Base-by-base conservation (phyloP, 2,888 invertebrate genomes). In the Busseola fusca region DNA sequence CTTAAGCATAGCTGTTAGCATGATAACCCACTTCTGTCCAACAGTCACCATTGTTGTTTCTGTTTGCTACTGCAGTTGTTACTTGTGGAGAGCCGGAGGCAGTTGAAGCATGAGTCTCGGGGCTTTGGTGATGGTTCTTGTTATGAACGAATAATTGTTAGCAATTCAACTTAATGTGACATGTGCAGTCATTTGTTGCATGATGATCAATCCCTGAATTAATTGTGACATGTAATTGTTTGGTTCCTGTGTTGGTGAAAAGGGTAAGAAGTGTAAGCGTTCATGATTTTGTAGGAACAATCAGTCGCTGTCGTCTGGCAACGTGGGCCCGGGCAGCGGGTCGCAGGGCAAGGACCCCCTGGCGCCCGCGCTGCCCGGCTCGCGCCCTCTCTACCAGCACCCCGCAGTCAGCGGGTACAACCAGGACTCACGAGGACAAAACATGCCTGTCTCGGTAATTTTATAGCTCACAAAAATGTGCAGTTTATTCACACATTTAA, bases 1-100 rank as follows among this genome's bases (percentile, higher is more conserved):
- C 86, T 97, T 97, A 91, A 98, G 66, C 98, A 93, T 97, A 98
- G 90, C 98, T 98, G 96, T 84, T 84, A 89, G 90, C 90, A 90
- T 91, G 90, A 84, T 82, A 77, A 72, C 78, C 81, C 77, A 77
- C 69, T 78, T 78, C 62, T 73, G 74, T 72, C 70, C 64, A 74
- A 72, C 69, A 67, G 72, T 63, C 67, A 69, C 67, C 72, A 60
- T 68, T 74, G 60, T 76, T 63, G 70, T 80, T 74, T 77, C 74
- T 74, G 68, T 78, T 66, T 66, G 75, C 78, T 80, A 74, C 79
- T 74, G 72, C 73, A 79, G 70, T 67, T 64, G 57, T 72, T 71
- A 72, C 68, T 72, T 70, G 67, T 69, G 72, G 74, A 77, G 69
- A 75, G 67, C 72, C 69, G 30, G 56, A 76, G 74, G 71, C 69